These are phyloP conservation scores for Aphis gossypii DNA, from an alignment of 1,140 invertebrate genomes.

Conservation along the genomic window DNA sequence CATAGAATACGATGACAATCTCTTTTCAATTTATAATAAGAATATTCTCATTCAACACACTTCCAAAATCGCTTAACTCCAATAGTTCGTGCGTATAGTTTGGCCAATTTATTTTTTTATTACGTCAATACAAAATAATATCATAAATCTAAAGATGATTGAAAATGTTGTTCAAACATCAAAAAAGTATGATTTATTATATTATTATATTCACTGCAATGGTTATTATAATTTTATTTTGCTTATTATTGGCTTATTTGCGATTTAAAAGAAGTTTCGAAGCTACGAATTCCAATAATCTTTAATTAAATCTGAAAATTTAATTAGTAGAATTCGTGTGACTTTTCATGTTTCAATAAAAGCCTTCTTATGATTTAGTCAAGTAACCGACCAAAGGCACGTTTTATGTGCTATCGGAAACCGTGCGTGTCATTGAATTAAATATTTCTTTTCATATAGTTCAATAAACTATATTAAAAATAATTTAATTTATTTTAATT, in stretches of 20 bases:
- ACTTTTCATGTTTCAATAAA: background rate
- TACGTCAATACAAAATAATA: background rate
- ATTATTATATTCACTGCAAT: background rate
- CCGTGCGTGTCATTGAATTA: background rate
- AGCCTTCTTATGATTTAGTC: background rate
- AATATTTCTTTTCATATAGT: background rate
- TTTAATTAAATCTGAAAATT: background rate
- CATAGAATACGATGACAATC: background rate
- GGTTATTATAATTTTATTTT: background rate
- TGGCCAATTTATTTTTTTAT: slow-evolving; percentile 1
- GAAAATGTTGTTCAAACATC: background rate
- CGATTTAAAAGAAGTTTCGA: background rate
- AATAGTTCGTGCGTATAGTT: background rate
- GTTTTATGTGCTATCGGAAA: background rate
- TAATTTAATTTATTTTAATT: background rate
- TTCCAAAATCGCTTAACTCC: background rate
- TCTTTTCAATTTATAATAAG: slow-evolving; percentile 13
- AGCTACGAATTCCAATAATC: background rate
- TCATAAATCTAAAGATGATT: slow-evolving; percentile 3
- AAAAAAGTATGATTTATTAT: background rate
- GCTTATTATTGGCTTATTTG: background rate
- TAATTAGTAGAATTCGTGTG: background rate
- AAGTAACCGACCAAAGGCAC: background rate
- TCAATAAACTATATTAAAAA: slow-evolving; percentile 19
- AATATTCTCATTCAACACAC: background rate